Conservation (phyloP, 2,888 invertebrate genomes). For the Eugnorisma glareosa region DNA sequence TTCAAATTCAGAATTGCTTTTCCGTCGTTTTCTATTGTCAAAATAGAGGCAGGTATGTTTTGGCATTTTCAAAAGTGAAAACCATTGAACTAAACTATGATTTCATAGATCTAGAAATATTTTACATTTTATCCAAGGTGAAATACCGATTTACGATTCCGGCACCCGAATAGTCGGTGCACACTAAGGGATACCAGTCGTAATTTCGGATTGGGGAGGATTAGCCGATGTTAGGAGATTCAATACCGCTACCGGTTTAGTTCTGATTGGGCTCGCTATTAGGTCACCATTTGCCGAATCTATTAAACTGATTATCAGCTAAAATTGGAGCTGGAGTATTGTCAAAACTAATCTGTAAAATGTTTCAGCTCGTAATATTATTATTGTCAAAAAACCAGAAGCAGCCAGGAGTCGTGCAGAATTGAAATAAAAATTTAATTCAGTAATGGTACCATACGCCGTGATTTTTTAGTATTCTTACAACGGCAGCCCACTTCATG, state of each 20-base stretch:
- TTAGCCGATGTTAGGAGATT: conserved; percentile 23
- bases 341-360: background rate
- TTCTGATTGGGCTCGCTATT: background rate
- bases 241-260: conserved; percentile 8
- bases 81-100: background rate
- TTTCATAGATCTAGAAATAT: background rate
- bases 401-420: no score
- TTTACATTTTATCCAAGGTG: no score
- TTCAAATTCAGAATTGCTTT: background rate
- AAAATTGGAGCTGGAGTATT: background rate
- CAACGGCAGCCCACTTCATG: no score
- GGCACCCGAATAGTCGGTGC: background rate
- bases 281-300: background rate
- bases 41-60: background rate
- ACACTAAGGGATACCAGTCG: background rate
- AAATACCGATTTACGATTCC: background rate
- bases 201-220: conserved; percentile 30
- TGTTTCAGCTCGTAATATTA: background rate
- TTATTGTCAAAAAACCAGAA: no score
- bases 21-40: background rate
- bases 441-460: no score
- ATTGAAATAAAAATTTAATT: background rate
- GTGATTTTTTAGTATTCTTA: no score
- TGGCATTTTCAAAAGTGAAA: background rate
- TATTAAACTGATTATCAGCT: conserved; percentile 8